A percentile compares a stretch with the other conserved stretches of the same genome.
These are phyloP conservation scores for Uropetala carovei DNA, from an alignment of 2,888 invertebrate genomes.

Conservation along the genomic window DNA sequence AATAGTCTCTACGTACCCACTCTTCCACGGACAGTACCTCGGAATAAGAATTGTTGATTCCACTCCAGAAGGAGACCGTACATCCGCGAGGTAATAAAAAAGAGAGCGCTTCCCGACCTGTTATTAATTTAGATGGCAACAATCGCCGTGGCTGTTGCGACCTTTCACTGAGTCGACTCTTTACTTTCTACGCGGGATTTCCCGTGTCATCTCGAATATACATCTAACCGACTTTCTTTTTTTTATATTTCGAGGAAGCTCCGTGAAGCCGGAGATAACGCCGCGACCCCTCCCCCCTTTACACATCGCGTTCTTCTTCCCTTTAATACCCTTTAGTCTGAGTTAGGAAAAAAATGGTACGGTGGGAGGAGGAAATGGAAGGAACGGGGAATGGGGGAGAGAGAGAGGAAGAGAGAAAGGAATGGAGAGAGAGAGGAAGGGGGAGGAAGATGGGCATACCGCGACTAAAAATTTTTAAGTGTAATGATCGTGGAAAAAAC, in stretches of 20 bases:
- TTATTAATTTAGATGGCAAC: slow-evolving; percentile 18
- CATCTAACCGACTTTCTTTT: slow-evolving; percentile 27
- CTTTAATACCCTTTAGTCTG: background rate
- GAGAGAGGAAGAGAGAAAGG: background rate
- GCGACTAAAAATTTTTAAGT: no score
- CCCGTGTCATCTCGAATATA: slow-evolving; percentile 35
- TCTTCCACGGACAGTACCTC: no score
- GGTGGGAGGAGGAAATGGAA: background rate
- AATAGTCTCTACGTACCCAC: no score
- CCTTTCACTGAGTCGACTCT: slow-evolving; percentile 9
- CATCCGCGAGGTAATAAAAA: background rate
- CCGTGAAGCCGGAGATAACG: background rate
- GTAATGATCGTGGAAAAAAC: no score
- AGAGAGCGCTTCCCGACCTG: background rate
- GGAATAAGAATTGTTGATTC: no score
- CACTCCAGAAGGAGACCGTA: background rate
- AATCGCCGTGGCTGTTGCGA: background rate
- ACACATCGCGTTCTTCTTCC: background rate
- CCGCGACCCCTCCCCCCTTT: background rate
- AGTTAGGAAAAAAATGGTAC: background rate
- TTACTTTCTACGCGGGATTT: background rate
- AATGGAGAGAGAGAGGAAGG: background rate
- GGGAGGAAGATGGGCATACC: background rate
- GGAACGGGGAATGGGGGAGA: background rate
- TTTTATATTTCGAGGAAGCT: background rate